Evolutionary conservation across 2,888 invertebrate species (phyloP).

Genomic region (Nemotelus nigrinus): DNA sequence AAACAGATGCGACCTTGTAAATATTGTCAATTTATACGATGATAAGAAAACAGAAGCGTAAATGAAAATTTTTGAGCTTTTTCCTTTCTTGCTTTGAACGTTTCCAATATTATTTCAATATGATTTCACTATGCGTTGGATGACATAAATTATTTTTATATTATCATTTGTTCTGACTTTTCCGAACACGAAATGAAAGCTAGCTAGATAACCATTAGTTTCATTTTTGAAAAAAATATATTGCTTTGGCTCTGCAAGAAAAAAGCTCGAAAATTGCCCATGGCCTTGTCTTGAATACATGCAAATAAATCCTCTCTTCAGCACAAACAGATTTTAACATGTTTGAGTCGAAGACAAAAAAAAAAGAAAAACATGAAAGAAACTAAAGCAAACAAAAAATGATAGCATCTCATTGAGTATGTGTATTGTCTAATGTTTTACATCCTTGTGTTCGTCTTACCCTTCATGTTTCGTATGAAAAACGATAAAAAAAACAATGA

Average conservation of each 20-base stretch:
- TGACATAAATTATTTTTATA: background rate
- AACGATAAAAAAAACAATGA: slow-evolving; percentile 50
- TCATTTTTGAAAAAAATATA: background rate
- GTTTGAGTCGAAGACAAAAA: too few relatives aligned
- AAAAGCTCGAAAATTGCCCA: slow-evolving; percentile 47
- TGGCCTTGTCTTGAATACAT: slow-evolving; percentile 25
- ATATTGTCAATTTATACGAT: too few relatives aligned
- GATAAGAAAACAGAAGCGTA: background rate
- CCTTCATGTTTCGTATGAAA: slow-evolving; percentile 64
- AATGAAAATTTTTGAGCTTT: slow-evolving; percentile 62
- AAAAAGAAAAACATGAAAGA: background rate
- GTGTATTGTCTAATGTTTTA: slow-evolving; percentile 92
- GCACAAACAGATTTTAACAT: background rate
- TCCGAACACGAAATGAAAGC: background rate
- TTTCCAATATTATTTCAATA: background rate
- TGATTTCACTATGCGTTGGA: background rate
- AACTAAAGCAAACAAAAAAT: slow-evolving; percentile 54
- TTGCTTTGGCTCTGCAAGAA: slow-evolving; percentile 28
- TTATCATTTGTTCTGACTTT: background rate
- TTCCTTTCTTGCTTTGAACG: slow-evolving; percentile 63
- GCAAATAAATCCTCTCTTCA: slow-evolving; percentile 44
- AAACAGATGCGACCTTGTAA: too few relatives aligned
- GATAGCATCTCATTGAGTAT: slow-evolving; percentile 68
- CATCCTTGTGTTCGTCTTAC: slow-evolving; percentile 90
- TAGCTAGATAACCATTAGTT: background rate